Percentiles rank a stretch among this genome's conserved stretches.
Evolutionary conservation across 2,797 vertebrate species (phyloP).

Genomic region (Prunella strophiata): DNA sequence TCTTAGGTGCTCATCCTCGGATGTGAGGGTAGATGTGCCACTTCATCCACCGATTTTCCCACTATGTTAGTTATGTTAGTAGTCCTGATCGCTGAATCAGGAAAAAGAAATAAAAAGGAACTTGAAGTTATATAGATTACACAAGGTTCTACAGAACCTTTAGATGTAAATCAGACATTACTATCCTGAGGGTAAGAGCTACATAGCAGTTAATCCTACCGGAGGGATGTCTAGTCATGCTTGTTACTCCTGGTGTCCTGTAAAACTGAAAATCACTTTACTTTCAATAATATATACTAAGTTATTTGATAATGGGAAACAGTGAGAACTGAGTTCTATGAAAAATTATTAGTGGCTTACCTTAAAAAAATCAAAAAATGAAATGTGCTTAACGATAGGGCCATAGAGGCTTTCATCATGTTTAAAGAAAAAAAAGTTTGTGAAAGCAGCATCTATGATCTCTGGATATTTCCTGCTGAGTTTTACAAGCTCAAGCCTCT

Average conservation of each 20-base stretch:
- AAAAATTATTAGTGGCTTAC: slow-evolving; percentile 71
- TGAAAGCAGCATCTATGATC: slow-evolving; percentile 92
- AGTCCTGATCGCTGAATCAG: slow-evolving; percentile 55
- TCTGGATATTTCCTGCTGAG: slow-evolving; percentile 86
- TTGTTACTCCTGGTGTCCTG: background rate
- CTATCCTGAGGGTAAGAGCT: background rate
- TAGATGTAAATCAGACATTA: background rate
- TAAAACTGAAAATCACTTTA: background rate
- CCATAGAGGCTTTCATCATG: slow-evolving; percentile 94
- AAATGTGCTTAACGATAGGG: slow-evolving; percentile 95
- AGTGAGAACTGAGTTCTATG: background rate
- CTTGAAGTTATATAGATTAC: slow-evolving; percentile 5
- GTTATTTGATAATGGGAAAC: background rate
- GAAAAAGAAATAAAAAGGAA: slow-evolving; percentile 58
- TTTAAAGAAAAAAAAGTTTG: slow-evolving; percentile 99
- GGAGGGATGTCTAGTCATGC: background rate
- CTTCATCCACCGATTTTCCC: slow-evolving; percentile 50
- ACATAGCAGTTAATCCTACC: background rate
- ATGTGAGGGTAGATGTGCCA: slow-evolving; percentile 33
- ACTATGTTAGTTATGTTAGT: slow-evolving; percentile 69
- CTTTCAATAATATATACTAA: background rate
- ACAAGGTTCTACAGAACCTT: slow-evolving; percentile 25
- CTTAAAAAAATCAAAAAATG: slow-evolving; percentile 99
- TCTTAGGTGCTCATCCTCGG: background rate
- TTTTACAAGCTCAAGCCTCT: slow-evolving; percentile 95